Evolutionary conservation across 2,888 invertebrate species (phyloP), one percentile per base, ranked within the genome.

Genomic region (Apeira syringaria): DNA sequence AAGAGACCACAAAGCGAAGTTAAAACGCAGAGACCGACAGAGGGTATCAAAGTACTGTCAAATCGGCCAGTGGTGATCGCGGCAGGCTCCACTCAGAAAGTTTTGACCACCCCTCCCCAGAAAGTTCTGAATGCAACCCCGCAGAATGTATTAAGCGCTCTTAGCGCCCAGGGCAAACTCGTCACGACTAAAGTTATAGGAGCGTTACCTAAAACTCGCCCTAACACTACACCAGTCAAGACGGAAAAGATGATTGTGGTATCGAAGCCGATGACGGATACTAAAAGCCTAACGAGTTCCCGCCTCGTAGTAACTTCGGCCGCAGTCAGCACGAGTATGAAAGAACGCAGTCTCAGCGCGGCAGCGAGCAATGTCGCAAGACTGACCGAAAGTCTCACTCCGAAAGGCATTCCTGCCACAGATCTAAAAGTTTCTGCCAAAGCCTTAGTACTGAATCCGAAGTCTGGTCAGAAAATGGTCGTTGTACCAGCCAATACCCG

Each of bases 381-480:
- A 62, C 65, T 69, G 18, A 64, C 75, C 2, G 89, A 90, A 57
- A 64, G 74, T 15, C 68, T 84, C 46, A 87, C 83, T 9, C 83
- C 84, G 18, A 87, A 89, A 64, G 87, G 89, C 40, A 80, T 90
- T 32, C 88, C 87, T 12, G 85, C 89, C 17, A 85, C 89, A 24
- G 90, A 90, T 55, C 64, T 89, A 13, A 90, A 88, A 69, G 85
- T 90, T 5, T 88, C 90, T 0, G 81, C 90, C 1, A 90, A 90
- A 69, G 82, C 90, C 7, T 74, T 89, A 37, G 83, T 90, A 28
- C 60, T 90, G 18, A 90, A 89, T 61, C 86, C 87, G 4, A 90
- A 89, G 61, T 81, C 88, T 1, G 90, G 86, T 1, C 88, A 84
- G 55, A 90, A 90, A 58, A 89, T 90, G 90, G 87, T 90, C 7